Base-by-base conservation (phyloP, 2,113 vertebrate genomes). In the Phrynocephalus versicolor region DNA sequence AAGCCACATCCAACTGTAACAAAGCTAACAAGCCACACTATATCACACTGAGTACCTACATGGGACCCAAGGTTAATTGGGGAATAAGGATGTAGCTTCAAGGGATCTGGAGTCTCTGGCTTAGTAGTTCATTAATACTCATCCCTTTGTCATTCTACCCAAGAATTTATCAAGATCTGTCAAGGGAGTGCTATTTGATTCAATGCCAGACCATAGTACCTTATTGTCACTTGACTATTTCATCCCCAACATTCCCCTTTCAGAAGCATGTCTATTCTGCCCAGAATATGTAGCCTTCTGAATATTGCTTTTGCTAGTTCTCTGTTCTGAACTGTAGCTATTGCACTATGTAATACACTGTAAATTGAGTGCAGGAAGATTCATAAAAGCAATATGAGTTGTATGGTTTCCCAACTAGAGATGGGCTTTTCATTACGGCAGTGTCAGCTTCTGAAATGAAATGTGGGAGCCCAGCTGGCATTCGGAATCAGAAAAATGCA, bases 211-310 rank as follows among this genome's bases (percentile, higher is more conserved):
- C 23, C 27, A 23, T 70, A 8, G 30, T 30, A 23, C 33, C 9
- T n/a, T 55, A 55, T 25, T 2, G 4, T 30, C 3, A n/a, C 5
- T 2, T 2, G 16, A 23, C 25, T 27, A 2, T 1, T 2, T 21
- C 4, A 7, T 27, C 45, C 19, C 80, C 23, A 79, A 27, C 3
- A 18, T 23, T 19, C 7, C 33, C 33, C 21, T 58, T 62, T 58
- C 16, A n/a, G n/a, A n/a, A 37, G 3, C 41, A 62, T 45, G 15
- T 62, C 27, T 23, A 19, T 70, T 51, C 33, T 35, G 13, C 18
- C 5, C 13, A 70, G 19, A 45, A 57, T 23, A 30, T 70, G n/a
- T 69, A 55, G 33, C 10, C 64, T 19, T 60, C 15, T 83, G 23
- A 55, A 10, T 21, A 30, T n/a, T 8, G 25, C 15, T 3, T 37